Evolutionary conservation across 2,888 invertebrate genomes (phyloP).

Genomic region (Phortica okadai): DNA sequence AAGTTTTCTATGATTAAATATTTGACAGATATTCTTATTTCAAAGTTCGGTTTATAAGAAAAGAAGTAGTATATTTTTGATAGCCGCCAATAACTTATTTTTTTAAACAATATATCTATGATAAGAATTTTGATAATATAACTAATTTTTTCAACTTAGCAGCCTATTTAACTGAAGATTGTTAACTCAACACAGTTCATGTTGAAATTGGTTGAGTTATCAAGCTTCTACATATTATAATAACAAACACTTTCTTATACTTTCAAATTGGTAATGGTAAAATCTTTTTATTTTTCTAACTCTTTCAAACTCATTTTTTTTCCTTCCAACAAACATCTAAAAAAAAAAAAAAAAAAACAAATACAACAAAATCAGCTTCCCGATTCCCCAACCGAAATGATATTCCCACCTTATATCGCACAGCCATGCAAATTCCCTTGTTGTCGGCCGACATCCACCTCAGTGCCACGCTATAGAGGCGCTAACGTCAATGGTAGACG

Average conservation of each 20-base stretch:
- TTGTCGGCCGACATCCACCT: slow-evolving; percentile 73
- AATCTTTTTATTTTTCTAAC: slow-evolving; percentile 65
- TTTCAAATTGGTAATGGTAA: slow-evolving; percentile 65
- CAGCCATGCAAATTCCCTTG: slow-evolving; percentile 75
- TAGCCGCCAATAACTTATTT: too few species aligned
- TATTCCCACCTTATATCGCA: slow-evolving; percentile 76
- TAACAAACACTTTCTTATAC: slow-evolving; percentile 17
- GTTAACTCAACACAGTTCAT: neutral
- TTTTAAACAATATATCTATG: too few species aligned
- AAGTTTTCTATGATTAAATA: too few species aligned
- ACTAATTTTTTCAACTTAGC: too few species aligned
- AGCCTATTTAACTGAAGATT: too few species aligned
- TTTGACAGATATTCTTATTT: too few species aligned
- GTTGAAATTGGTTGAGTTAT: neutral
- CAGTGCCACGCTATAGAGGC: slow-evolving; percentile 70
- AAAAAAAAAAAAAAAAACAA: slow-evolving; percentile 36
- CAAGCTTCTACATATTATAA: neutral
- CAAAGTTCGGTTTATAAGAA: too few species aligned
- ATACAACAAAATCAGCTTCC: slow-evolving; percentile 66
- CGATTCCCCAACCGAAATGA: slow-evolving; percentile 75
- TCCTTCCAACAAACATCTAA: slow-evolving; percentile 32
- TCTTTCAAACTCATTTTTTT: slow-evolving; percentile 51
- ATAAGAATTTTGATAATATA: too few species aligned
- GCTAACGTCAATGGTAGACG: slow-evolving; percentile 43
- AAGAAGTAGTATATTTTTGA: too few species aligned